A percentile compares a stretch with the other conserved stretches of the same genome.
These are phyloP conservation scores for Cylas formicarius DNA, from an alignment of 1,140 invertebrate genomes.

Conservation along the genomic window DNA sequence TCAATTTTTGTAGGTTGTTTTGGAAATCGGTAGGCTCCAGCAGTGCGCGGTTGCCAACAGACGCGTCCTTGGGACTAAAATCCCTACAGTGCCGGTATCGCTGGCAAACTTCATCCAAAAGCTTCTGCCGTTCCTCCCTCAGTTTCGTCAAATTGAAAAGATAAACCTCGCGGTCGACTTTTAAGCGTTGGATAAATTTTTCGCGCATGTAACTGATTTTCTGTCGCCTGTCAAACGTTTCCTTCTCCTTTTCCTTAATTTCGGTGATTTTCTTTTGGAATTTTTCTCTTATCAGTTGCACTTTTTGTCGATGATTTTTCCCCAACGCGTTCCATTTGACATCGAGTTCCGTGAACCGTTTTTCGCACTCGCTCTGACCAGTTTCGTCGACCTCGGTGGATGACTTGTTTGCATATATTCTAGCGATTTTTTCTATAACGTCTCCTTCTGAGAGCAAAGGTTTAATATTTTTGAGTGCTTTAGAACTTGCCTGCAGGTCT, in stretches of 20 bases:
- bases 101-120: slow-evolving; percentile 17
- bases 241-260: slow-evolving; percentile 23
- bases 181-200: slow-evolving; percentile 25
- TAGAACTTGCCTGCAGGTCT: neutral
- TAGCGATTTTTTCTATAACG: neutral
- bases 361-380: slow-evolving; percentile 31
- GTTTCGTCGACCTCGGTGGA: slow-evolving; percentile 14
- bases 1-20: slow-evolving; percentile 16
- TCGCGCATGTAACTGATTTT: slow-evolving; percentile 22
- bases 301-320: slow-evolving; percentile 22
- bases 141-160: slow-evolving; percentile 23
- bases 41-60: slow-evolving; percentile 23
- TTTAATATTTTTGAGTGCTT: neutral
- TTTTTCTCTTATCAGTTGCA: slow-evolving; percentile 28
- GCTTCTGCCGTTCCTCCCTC: slow-evolving; percentile 16
- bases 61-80: slow-evolving; percentile 17
- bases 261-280: slow-evolving; percentile 21
- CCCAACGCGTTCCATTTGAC: slow-evolving; percentile 20
- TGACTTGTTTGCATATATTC: neutral
- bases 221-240: slow-evolving; percentile 16
- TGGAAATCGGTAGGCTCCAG: slow-evolving; percentile 16
- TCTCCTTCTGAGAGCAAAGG: neutral
- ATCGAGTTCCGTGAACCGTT: slow-evolving; percentile 28
- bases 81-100: slow-evolving; percentile 6
- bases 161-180: slow-evolving; percentile 23